A percentile compares a stretch with the other conserved stretches of the same genome.
Conservation (phyloP, 2,797 vertebrate species). For the Choloepus didactylus region DNA sequence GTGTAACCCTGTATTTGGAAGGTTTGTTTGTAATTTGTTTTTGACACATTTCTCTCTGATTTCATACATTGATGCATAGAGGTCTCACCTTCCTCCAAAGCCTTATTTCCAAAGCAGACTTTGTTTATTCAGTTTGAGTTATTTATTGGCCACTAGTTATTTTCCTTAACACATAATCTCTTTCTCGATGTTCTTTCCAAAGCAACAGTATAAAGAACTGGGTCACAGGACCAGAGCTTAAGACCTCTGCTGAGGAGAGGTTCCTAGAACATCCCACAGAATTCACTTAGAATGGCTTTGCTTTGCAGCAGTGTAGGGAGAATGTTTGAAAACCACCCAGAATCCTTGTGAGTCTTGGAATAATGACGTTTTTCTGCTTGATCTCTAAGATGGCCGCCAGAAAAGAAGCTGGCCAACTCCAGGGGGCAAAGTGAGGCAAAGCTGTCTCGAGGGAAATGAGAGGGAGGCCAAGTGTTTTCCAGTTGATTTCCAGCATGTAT, state of each 20-base stretch:
- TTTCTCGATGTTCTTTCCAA: constrained; percentile 15
- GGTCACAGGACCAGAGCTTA: neutral
- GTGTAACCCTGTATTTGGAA: constrained; percentile 45
- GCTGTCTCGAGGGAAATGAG: neutral
- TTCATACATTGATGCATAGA: neutral
- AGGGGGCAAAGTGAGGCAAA: neutral
- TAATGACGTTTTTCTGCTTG: neutral
- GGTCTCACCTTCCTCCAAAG: constrained; percentile 64
- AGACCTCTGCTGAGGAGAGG: neutral
- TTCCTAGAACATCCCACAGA: neutral
- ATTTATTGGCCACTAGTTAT: constrained; percentile 39
- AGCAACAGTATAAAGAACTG: neutral
- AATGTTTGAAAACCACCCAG: neutral
- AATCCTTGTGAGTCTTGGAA: neutral
- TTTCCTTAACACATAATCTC: constrained; percentile 55
- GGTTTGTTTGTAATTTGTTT: constrained; percentile 82
- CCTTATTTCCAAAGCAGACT: constrained; percentile 61
- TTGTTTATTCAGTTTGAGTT: constrained; percentile 55
- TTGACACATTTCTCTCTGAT: constrained; percentile 82
- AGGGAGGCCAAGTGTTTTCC: neutral
- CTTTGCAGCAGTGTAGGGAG: neutral
- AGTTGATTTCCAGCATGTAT: neutral
- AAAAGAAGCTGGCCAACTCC: neutral
- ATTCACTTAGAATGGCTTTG: neutral
- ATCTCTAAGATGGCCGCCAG: neutral